Base-by-base conservation (phyloP, 2,797 vertebrate species). In the Bryconaethiops microstoma region DNA sequence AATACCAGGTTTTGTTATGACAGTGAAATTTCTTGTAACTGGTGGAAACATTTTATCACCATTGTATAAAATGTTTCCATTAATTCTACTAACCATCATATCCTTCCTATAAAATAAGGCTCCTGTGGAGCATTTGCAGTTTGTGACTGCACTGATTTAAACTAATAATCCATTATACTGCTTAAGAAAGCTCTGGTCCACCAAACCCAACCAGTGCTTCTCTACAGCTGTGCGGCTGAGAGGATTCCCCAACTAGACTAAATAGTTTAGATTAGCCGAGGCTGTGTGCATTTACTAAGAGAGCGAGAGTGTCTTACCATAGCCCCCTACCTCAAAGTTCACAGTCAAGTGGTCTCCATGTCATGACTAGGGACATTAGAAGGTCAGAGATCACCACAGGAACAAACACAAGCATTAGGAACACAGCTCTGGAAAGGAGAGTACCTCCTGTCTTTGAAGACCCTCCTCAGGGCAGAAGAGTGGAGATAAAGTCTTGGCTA, bases 231-330 rank as follows among this genome's bases (percentile, higher is more conserved):
- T 73, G 68, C 50, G 55, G 48, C 67, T 7, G 39, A 83, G 74
- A 87, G 40, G 74, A 74, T 55, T 69, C 69, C 62, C 60, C 63
- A 19, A 74, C 77, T 77, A 89, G 88, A 88, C 87, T 90, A 91
- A 90, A 88, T 88, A 85, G 85, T 89, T 90, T 87, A 90, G 82
- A 87, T 86, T 86, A 87, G 55, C 75, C 45, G 71, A 87, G 83
- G 80, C 82, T 71, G 81, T 62, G 70, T 77, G 77, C 76, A 86
- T 86, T 86, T 76, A 82, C 80, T 76, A 57, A 73, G 76, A 88
- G 63, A 79, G 40, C 57, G 78, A 78, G 75, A 81, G 69, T 67
- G 54, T 78, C 60, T 79, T 64, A 78, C 77, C 23, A 19, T 54
- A 73, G 74, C 76, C 78, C 75, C 71, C 73, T 60, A 76, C 55